Evolutionary conservation across 2,888 invertebrate species (phyloP).

Genomic region (Thyatira batis): DNA sequence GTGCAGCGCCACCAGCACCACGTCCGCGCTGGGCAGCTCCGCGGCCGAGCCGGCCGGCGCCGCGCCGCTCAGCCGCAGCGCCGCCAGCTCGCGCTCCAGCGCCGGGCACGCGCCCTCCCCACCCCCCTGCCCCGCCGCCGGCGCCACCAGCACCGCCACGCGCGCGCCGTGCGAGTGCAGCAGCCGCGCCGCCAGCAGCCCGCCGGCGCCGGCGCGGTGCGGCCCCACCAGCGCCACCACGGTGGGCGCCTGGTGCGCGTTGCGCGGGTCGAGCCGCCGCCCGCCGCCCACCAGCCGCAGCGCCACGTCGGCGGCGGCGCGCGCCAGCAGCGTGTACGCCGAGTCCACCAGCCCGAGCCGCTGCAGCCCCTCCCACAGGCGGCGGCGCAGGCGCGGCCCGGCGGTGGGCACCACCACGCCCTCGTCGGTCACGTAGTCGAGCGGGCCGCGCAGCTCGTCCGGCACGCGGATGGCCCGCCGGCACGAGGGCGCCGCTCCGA

Average conservation of each 20-base stretch:
- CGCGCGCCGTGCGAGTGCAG: conserved; percentile 91
- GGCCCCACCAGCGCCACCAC: conserved; percentile 89
- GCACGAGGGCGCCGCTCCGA: conserved; percentile 52
- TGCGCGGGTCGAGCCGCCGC: conserved; percentile 91
- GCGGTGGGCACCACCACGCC: conserved; percentile 90
- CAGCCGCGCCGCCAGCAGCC: conserved; percentile 89
- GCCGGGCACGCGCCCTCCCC: conserved; percentile 60
- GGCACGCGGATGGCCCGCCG: conserved; percentile 84
- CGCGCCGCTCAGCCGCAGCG: conserved; percentile 74
- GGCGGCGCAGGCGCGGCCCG: conserved; percentile 84
- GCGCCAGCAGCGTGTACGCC: conserved; percentile 88
- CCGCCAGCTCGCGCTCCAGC: conserved; percentile 25
- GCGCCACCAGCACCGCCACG: conserved; percentile 83
- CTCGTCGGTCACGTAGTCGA: conserved; percentile 89
- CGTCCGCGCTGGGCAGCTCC: conserved; percentile 46
- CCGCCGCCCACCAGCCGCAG: conserved; percentile 89
- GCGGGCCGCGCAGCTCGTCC: conserved; percentile 74
- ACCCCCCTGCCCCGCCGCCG: conserved; percentile 39
- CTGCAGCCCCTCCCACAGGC: conserved; percentile 85
- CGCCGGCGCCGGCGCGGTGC: conserved; percentile 81
- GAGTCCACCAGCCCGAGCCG: conserved; percentile 82
- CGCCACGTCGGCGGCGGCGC: conserved; percentile 92
- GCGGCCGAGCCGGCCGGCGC: conserved; percentile 19
- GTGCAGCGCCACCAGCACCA: conserved; percentile 55
- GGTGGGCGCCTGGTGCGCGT: conserved; percentile 93